Conservation (phyloP, 2,113 vertebrate species). For the Lathamus discolor region DNA sequence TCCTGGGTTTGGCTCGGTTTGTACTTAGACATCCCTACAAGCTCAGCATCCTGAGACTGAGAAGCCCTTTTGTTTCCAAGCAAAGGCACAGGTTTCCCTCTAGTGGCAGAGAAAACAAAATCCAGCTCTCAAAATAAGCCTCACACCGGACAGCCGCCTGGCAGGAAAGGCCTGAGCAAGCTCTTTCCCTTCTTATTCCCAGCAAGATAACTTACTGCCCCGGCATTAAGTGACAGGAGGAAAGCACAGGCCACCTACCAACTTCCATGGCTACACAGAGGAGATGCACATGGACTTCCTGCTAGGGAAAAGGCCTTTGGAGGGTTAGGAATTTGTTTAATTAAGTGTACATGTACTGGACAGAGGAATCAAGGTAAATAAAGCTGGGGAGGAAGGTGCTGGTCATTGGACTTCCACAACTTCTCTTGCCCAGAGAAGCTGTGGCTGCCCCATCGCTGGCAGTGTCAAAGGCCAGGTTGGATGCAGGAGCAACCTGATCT, state of each 20-base stretch:
- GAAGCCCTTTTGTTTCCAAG: neutral
- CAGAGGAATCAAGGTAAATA: neutral
- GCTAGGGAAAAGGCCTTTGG: neutral
- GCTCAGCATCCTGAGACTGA: neutral
- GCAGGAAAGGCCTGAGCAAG: neutral
- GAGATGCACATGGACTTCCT: neutral
- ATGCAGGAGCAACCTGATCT: neutral
- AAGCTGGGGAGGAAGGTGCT: neutral
- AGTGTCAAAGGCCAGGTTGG: neutral
- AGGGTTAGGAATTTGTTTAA: neutral
- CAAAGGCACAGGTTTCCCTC: constrained; percentile 68
- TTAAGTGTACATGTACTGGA: neutral
- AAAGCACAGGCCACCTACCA: neutral
- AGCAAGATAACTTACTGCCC: neutral
- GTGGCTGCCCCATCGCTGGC: neutral
- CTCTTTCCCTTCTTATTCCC: neutral
- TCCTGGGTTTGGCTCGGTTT: neutral
- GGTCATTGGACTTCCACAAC: neutral
- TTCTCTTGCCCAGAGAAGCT: neutral
- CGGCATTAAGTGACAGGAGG: neutral
- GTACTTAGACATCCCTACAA: neutral
- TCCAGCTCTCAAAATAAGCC: constrained; percentile 2
- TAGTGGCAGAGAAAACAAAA: constrained; percentile 60
- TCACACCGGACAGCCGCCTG: neutral
- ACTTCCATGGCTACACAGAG: neutral